Evolutionary conservation across 2,888 invertebrate species (phyloP).

Genomic region (Empis livida): DNA sequence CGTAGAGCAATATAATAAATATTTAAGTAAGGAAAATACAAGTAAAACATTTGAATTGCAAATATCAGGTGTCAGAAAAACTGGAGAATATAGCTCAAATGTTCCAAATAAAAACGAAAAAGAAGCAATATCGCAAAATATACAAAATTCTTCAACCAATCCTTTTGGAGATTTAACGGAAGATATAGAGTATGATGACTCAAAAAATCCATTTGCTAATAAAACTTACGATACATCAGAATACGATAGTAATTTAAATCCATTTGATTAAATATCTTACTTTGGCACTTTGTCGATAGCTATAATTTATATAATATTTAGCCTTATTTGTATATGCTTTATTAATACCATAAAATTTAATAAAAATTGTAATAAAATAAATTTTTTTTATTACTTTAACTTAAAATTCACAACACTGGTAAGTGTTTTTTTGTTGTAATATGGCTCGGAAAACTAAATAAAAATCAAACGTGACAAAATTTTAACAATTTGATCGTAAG

Average conservation of each 20-base stretch:
- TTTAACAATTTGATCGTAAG: too few relatives aligned
- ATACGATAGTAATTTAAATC: slow-evolving; percentile 65
- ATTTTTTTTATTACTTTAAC: too few relatives aligned
- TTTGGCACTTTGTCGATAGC: too few relatives aligned
- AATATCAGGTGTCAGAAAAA: not conserved
- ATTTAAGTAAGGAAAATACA: not conserved
- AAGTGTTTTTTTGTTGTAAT: too few relatives aligned
- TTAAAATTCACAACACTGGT: too few relatives aligned
- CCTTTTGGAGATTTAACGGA: slow-evolving; percentile 15
- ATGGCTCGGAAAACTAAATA: too few relatives aligned
- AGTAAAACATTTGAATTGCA: too few relatives aligned
- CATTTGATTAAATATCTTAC: slow-evolving; percentile 37
- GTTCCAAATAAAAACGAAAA: not conserved
- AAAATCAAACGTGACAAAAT: too few relatives aligned
- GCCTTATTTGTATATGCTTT: too few relatives aligned
- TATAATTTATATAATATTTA: too few relatives aligned
- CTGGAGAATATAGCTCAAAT: slow-evolving; percentile 1
- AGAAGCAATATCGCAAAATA: slow-evolving; percentile 2
- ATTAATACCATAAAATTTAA: too few relatives aligned
- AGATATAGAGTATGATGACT: slow-evolving; percentile 41
- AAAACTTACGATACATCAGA: slow-evolving; percentile 29
- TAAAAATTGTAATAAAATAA: too few relatives aligned
- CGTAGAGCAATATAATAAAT: not conserved
- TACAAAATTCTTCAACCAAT: slow-evolving; percentile 8
- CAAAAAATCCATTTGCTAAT: slow-evolving; percentile 48